Evolutionary conservation across 2,113 vertebrate genomes (phyloP), one percentile per base, ranked within the genome.

Genomic region (Trogon melanurus): DNA sequence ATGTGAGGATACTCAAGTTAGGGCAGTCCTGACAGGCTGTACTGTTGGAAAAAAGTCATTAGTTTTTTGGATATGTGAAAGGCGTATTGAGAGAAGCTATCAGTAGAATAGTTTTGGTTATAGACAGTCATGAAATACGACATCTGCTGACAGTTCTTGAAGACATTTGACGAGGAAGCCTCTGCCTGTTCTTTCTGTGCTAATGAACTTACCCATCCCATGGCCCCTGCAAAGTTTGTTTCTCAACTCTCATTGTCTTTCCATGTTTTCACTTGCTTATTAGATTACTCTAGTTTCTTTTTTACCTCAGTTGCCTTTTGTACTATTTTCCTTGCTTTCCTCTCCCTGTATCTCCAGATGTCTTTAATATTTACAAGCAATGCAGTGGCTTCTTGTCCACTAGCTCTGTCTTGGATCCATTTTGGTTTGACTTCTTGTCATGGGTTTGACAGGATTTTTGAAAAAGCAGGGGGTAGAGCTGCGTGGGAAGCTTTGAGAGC

Each of bases 161-260:
- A 90, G 75, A 70, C 69, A 56, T 76, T 88, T 80, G 44, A 66
- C 44, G 44, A 66, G 48, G 44, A 91, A 74, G 18, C 83, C 50
- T 72, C 38, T 81, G 84, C 38, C 78, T 93, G 93, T 91, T 90
- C 41, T 91, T 91, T 82, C 78, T 79, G 36, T 79, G 60, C 58
- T 85, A 79, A 91, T 69, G 47, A 91, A 38, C 21, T 79, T 91
- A 34, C 47, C 67, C 51, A 47, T 91, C 38, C 50, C 78, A 51
- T 61, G 34, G 50, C 47, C n/a, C 62, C 81, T 66, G 66, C 66
- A 62, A 85, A 82, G 79, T 76, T 87, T 87, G 47, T 95, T 94
- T 96, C 92, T 88, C 82, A 93, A 56, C 36, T 94, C 34, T 80
- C 36, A 83, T 85, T 97, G 88, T 96, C 44, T 57, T 87, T 58